phyloP scores from a whole-genome alignment of 2,113 vertebrate genomes.

The Clinocottus analis region DNA sequence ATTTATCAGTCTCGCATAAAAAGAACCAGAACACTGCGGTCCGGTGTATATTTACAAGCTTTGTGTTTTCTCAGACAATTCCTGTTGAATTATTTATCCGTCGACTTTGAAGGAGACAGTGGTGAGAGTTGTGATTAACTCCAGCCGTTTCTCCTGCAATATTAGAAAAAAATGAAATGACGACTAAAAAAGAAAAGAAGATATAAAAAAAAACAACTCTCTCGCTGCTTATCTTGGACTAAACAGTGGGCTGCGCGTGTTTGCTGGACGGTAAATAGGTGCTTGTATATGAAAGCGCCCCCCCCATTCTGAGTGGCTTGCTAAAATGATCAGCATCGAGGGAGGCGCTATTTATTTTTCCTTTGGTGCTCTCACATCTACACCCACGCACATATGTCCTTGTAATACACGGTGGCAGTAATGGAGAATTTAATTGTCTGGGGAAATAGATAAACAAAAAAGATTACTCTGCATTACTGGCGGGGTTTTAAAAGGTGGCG shows the following conservation, averaged over 20 bases:
- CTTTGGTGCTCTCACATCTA: slow-evolving; percentile 34
- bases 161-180: slow-evolving; percentile 6
- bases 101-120: background rate
- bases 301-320: slow-evolving; percentile 31
- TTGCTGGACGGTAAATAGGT: slow-evolving; percentile 32
- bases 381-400: slow-evolving; percentile 64
- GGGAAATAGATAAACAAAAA: slow-evolving; percentile 65
- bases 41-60: slow-evolving; percentile 30
- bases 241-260: background rate
- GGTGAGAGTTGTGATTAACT: slow-evolving; percentile 28
- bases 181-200: background rate
- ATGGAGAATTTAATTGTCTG: slow-evolving; percentile 73
- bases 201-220: background rate
- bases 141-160: background rate
- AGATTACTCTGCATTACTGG: slow-evolving; percentile 63
- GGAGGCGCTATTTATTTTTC: slow-evolving; percentile 64
- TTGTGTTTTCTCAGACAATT: slow-evolving; percentile 7
- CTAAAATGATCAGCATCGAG: slow-evolving; percentile 59
- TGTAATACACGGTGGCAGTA: slow-evolving; percentile 59
- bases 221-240: slow-evolving; percentile 4
- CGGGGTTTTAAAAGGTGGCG: slow-evolving; percentile 42
- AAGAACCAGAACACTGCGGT: slow-evolving; percentile 16
- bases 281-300: slow-evolving; percentile 39
- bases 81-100: slow-evolving; percentile 39
- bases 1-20: slow-evolving; percentile 12